phyloP scores from a whole-genome alignment of 2,113 vertebrate species.

The Eudyptes chrysolophus region DNA sequence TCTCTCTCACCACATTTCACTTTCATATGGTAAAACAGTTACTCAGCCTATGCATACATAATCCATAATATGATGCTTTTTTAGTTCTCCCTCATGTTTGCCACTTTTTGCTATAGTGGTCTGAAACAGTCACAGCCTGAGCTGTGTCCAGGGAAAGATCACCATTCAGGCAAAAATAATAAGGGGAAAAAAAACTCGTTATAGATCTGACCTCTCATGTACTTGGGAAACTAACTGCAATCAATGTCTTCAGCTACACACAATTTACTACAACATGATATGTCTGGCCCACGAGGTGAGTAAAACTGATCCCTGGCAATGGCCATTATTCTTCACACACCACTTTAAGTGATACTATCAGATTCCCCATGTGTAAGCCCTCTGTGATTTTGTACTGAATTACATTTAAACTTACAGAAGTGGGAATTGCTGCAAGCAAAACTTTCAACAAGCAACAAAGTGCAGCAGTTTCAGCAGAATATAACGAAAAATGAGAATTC shows the following conservation, averaged over 20 bases:
- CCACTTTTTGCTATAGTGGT: background rate
- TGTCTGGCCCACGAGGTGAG: background rate
- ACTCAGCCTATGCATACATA: background rate
- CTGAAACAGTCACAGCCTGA: background rate
- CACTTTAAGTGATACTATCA: background rate
- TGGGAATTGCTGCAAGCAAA: background rate
- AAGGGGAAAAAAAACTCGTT: background rate
- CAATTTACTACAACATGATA: conserved; percentile 62
- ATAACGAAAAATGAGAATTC: background rate
- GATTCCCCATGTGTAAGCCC: background rate
- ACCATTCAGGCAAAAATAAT: conserved; percentile 34
- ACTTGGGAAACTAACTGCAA: conserved; percentile 43
- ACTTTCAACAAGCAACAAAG: background rate
- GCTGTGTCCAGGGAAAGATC: background rate
- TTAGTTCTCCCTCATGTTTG: background rate
- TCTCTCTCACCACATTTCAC: background rate
- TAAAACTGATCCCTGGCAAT: conserved; percentile 7
- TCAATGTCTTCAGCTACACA: conserved; percentile 58
- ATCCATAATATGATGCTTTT: background rate
- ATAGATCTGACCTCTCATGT: conserved; percentile 52
- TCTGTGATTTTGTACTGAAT: background rate
- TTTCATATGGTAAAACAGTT: background rate
- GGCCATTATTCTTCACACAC: background rate
- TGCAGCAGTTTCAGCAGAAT: background rate
- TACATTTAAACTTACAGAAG: background rate